Conservation (phyloP, 92 coral and sea anemone species). For the Zoanthus gigantus region DNA sequence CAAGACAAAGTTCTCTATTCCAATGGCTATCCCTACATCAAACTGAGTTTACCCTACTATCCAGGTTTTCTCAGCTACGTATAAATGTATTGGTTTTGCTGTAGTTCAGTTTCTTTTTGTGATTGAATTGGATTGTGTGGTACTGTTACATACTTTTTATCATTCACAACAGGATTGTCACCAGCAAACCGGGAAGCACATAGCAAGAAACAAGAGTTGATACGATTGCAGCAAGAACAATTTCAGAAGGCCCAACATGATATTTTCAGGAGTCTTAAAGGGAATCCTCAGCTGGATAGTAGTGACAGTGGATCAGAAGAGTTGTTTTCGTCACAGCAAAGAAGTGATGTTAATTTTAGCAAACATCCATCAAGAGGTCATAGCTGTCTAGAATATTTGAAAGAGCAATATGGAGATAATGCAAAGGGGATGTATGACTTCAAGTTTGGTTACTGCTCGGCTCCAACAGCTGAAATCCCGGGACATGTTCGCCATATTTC, state of each 20-base stretch:
- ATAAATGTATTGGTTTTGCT: too few species aligned
- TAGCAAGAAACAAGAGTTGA: conserved; percentile 60
- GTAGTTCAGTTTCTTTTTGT: too few species aligned
- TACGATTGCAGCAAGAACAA: conserved; percentile 58
- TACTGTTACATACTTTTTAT: neutral
- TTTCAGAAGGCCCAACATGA: conserved; percentile 71
- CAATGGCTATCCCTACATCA: too few species aligned
- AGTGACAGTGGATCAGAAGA: conserved; percentile 51
- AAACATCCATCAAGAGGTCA: conserved; percentile 12
- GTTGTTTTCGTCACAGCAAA: conserved; percentile 30
- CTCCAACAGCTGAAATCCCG: conserved; percentile 66
- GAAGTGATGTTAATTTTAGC: neutral
- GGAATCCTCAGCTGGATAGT: conserved; percentile 49
- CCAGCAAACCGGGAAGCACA: neutral
- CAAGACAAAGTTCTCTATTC: too few species aligned
- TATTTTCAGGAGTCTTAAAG: conserved; percentile 65
- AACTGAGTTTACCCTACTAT: too few species aligned
- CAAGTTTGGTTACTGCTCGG: neutral
- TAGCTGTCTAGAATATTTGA: conserved; percentile 58
- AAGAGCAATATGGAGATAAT: conserved; percentile 53
- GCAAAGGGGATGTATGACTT: conserved; percentile 11
- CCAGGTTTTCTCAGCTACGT: too few species aligned
- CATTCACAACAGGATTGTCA: neutral
- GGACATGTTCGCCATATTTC: conserved; percentile 26
- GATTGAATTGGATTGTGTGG: too few species aligned